Conservation (phyloP, 2,888 invertebrate genomes). For the Brenthis daphne region DNA sequence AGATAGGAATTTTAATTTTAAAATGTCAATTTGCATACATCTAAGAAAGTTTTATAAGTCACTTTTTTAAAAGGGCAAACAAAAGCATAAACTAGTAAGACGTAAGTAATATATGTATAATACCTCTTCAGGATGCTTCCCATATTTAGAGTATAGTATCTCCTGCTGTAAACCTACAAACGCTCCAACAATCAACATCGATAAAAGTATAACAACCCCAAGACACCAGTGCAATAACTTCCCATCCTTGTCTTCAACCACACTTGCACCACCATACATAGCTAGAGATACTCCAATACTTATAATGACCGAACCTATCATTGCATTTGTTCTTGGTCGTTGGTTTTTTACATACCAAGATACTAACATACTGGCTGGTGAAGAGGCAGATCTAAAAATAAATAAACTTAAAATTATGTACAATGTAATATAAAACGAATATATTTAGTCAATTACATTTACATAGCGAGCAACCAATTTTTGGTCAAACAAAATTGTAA, state of each 20-base stretch:
- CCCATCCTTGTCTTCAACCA: constrained; percentile 58
- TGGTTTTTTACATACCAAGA: constrained; percentile 65
- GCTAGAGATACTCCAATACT: constrained; percentile 66
- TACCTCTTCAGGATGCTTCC: constrained; percentile 76
- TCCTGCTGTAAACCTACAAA: constrained; percentile 74
- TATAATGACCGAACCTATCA: constrained; percentile 68
- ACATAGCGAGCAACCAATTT: no score
- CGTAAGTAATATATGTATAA: neutral
- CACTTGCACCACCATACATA: constrained; percentile 68
- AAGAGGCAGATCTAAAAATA: constrained; percentile 67
- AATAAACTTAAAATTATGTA: neutral
- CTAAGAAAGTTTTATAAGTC: no score
- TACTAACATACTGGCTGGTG: constrained; percentile 73
- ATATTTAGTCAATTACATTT: no score
- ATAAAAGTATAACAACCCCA: constrained; percentile 64
- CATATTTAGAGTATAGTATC: constrained; percentile 66
- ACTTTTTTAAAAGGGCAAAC: no score
- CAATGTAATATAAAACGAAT: neutral
- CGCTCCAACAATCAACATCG: constrained; percentile 67
- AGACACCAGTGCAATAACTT: constrained; percentile 67
- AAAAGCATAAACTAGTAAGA: no score
- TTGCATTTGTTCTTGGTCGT: constrained; percentile 59
- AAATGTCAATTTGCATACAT: no score
- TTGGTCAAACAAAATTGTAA: no score
- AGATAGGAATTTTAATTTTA: no score